Conservation (phyloP, 2,888 invertebrate species). For the Sphaeridia pumilis region DNA sequence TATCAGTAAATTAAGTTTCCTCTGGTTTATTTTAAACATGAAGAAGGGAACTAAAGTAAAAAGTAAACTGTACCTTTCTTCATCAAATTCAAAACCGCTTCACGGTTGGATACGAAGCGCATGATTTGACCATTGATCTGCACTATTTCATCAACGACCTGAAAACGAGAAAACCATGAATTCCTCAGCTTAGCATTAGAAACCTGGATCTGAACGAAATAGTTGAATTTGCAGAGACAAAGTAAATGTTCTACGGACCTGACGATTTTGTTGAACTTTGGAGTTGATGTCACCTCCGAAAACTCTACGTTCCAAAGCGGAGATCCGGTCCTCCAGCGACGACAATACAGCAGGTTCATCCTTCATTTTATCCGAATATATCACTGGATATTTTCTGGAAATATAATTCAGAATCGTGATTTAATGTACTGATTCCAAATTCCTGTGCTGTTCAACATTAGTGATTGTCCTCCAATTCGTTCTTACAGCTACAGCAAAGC, state of each 20-base stretch:
- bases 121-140: conserved; percentile 34
- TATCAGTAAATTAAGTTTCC: neutral
- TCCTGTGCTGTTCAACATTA: no score
- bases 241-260: no score
- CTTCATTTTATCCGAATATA: no score
- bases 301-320: conserved; percentile 23
- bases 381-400: no score
- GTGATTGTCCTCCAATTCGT: no score
- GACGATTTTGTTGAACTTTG: conserved; percentile 31
- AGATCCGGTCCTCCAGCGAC: conserved; percentile 29
- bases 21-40: neutral
- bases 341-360: conserved; percentile 2
- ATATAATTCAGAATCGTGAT: no score
- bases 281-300: conserved; percentile 34
- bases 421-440: no score
- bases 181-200: neutral
- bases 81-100: conserved; percentile 27
- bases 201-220: neutral
- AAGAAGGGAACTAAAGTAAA: neutral
- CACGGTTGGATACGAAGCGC: conserved; percentile 31
- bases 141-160: conserved; percentile 33
- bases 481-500: no score
- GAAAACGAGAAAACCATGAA: neutral
- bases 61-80: no score
- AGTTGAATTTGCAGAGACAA: neutral